These are phyloP conservation scores for Laterallus jamaicensis DNA, from an alignment of 2,113 vertebrate species.

Conservation along the genomic window DNA sequence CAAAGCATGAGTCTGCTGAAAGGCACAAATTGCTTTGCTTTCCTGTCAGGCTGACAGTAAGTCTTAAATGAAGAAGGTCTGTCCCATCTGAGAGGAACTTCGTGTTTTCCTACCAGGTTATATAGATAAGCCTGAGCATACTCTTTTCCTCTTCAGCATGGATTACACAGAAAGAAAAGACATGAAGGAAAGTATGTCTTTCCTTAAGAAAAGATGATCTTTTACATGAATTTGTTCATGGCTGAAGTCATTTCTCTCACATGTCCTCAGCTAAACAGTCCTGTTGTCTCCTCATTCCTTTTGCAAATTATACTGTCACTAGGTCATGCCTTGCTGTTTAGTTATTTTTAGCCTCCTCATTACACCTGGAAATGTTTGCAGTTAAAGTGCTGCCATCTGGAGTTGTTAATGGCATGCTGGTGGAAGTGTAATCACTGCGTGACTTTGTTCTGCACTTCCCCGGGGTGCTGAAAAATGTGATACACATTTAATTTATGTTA, in stretches of 20 bases:
- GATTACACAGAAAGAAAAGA: not conserved
- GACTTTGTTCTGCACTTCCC: constrained; percentile 57
- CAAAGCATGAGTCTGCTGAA: not conserved
- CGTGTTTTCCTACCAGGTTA: not conserved
- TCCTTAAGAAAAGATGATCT: not conserved
- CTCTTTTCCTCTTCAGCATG: not conserved
- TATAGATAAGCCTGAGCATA: not conserved
- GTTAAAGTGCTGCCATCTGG: constrained; percentile 70
- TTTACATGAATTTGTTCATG: not conserved
- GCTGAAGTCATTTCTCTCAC: not conserved
- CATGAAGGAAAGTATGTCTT: not conserved
- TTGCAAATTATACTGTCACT: constrained; percentile 46
- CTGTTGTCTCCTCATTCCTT: constrained; percentile 17
- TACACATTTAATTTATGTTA: constrained; percentile 67
- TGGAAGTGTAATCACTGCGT: constrained; percentile 60
- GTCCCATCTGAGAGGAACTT: not conserved
- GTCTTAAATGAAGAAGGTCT: not conserved
- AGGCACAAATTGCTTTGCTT: not conserved
- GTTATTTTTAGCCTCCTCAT: constrained; percentile 61
- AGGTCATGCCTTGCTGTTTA: constrained; percentile 46
- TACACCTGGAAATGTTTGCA: constrained; percentile 63
- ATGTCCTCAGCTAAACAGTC: not conserved
- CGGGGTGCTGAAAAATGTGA: constrained; percentile 48
- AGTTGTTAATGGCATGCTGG: constrained; percentile 68
- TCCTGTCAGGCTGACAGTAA: not conserved